A percentile compares a stretch with the other conserved stretches of the same genome.
Conservation (phyloP, 2,888 invertebrate species). For the Actias luna region DNA sequence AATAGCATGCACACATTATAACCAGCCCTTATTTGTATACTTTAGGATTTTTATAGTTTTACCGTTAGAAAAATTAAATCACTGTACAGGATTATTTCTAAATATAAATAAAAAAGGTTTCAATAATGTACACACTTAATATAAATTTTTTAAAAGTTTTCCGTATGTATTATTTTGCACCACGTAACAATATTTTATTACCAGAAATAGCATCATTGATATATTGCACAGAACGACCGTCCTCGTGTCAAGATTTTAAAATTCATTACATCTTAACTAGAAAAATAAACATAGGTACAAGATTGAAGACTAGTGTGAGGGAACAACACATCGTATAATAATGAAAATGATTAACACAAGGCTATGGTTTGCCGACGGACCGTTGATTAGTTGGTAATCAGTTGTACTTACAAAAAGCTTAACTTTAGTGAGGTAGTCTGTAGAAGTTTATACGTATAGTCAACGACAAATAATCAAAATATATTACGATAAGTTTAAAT, state of each 20-base stretch:
- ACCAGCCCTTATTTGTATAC: not conserved
- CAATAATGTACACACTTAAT: not conserved
- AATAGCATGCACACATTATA: not conserved
- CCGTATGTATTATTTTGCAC: not conserved
- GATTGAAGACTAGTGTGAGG: conserved; percentile 37
- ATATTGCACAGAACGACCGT: not conserved
- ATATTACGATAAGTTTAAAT: conserved; percentile 17
- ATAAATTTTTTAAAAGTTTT: not conserved
- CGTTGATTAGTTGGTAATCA: conserved; percentile 53
- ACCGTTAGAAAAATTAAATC: not conserved
- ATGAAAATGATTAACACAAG: conserved; percentile 56
- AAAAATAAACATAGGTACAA: conserved; percentile 18
- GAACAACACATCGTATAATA: conserved; percentile 39
- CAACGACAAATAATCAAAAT: conserved; percentile 38
- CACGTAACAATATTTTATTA: not conserved
- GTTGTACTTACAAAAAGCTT: conserved; percentile 57
- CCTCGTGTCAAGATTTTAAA: not conserved
- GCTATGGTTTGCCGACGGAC: conserved; percentile 43
- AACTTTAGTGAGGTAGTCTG: conserved; percentile 53
- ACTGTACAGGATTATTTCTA: not conserved
- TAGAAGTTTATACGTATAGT: conserved; percentile 43
- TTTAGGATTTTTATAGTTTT: not conserved
- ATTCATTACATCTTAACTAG: not conserved
- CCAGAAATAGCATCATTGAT: not conserved
- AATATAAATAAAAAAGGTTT: not conserved